Conservation (phyloP, 2,797 vertebrate genomes). For the Clarias pachynema region DNA sequence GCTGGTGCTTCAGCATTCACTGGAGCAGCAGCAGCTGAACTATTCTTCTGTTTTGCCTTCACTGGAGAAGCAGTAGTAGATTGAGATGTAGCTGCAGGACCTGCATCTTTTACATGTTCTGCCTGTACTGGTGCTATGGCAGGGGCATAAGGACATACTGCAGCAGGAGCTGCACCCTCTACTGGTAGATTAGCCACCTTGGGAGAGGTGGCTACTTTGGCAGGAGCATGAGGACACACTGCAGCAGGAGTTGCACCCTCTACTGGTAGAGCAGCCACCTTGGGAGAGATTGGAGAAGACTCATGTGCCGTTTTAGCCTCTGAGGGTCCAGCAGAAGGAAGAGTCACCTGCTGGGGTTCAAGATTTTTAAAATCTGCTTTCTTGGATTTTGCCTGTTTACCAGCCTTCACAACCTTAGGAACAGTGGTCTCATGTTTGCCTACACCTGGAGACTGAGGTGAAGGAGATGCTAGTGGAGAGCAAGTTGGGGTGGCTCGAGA, state of each 20-base stretch:
- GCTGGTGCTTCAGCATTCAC: conserved; percentile 17
- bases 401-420: conserved; percentile 78
- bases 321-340: not conserved
- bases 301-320: conserved; percentile 21
- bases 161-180: not conserved
- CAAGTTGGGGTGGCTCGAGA: conserved; percentile 57
- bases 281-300: conserved; percentile 6
- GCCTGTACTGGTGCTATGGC: conserved; percentile 18
- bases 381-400: conserved; percentile 75
- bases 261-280: conserved; percentile 32
- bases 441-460: conserved; percentile 47
- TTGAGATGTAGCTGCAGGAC: not conserved
- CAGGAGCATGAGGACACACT: conserved; percentile 18
- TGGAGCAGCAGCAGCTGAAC: not conserved
- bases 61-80: not conserved
- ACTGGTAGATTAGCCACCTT: conserved; percentile 33
- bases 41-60: conserved; percentile 7
- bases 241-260: not conserved
- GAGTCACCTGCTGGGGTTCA: conserved; percentile 43
- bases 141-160: conserved; percentile 18
- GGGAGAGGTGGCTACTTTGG: not conserved
- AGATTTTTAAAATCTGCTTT: conserved; percentile 70
- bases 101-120: conserved; percentile 6
- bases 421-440: conserved; percentile 55
- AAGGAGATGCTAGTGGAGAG: conserved; percentile 68